Percentiles rank a stretch among this genome's conserved stretches.
phyloP scores from a whole-genome alignment of 2,113 vertebrate genomes.

The Cromileptes altivelis region DNA sequence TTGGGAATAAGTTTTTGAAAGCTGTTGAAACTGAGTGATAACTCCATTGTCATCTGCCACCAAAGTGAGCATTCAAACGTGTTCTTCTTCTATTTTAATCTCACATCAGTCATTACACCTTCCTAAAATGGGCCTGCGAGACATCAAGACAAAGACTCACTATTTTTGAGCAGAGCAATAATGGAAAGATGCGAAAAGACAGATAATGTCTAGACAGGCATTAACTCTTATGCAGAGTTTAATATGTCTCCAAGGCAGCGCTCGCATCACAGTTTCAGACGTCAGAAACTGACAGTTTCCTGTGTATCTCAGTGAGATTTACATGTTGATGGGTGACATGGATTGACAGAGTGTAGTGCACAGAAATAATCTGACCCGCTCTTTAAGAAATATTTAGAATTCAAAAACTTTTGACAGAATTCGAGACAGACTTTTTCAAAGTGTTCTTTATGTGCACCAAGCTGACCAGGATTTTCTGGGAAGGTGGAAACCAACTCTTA shows the following conservation, averaged over 20 bases:
- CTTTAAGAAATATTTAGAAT: not conserved
- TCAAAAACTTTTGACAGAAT: not conserved
- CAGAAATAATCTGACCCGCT: not conserved
- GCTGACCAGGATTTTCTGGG: no score
- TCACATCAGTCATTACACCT: conserved; percentile 32
- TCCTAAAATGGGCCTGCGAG: conserved; percentile 17
- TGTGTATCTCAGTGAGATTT: not conserved
- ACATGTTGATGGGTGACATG: not conserved
- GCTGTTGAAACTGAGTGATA: not conserved
- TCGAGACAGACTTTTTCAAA: not conserved
- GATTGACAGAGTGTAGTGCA: not conserved
- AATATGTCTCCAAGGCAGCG: conserved; percentile 13
- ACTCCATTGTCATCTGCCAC: not conserved
- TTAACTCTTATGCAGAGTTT: conserved; percentile 23
- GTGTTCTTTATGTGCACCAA: not conserved
- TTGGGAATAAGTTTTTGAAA: not conserved
- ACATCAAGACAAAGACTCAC: conserved; percentile 1
- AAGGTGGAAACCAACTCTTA: not conserved
- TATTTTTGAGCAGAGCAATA: conserved; percentile 26
- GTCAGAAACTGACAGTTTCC: conserved; percentile 4
- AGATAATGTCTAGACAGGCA: conserved; percentile 13
- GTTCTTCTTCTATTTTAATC: conserved; percentile 53
- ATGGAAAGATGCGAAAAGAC: conserved; percentile 32
- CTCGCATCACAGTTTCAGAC: conserved; percentile 6
- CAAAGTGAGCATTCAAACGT: conserved; percentile 13